Conservation (phyloP, 2,888 invertebrate genomes). For the Colostygia pectinataria region DNA sequence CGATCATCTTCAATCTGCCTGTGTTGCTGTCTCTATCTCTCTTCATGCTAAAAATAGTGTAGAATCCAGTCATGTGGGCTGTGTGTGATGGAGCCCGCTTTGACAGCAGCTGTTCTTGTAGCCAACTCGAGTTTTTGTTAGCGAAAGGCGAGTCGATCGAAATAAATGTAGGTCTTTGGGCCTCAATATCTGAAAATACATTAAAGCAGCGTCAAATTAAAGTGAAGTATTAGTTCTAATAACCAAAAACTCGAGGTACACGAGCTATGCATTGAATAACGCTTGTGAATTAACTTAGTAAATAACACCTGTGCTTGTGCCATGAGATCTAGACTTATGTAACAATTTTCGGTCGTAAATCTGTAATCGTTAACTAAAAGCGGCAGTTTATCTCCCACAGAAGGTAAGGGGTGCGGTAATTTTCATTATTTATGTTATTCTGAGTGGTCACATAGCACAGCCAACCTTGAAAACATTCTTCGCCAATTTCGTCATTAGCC, state of each 20-base stretch:
- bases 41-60: conserved; percentile 6
- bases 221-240: conserved; percentile 72
- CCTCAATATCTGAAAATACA: conserved; percentile 54
- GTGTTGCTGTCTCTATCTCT: too few relatives aligned
- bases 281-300: conserved; percentile 47
- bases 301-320: conserved; percentile 59
- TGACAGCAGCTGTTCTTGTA: conserved; percentile 44
- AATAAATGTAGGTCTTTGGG: conserved; percentile 76
- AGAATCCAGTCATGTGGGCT: conserved; percentile 16
- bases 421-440: conserved; percentile 37
- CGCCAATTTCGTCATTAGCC: conserved; percentile 40
- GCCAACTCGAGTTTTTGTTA: conserved; percentile 52
- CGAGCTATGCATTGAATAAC: conserved; percentile 65
- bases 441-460: conserved; percentile 23
- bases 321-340: conserved; percentile 77
- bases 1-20: too few relatives aligned
- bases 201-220: conserved; percentile 63
- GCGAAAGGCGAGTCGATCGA: conserved; percentile 56
- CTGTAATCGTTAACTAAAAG: conserved; percentile 57
- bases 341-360: conserved; percentile 69
- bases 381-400: conserved; percentile 63
- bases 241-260: conserved; percentile 49
- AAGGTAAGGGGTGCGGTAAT: conserved; percentile 67
- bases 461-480: conserved; percentile 63
- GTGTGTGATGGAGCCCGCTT: conserved; percentile 31